A percentile compares a stretch with the other conserved stretches of the same genome.
phyloP scores from a whole-genome alignment of 2,797 vertebrate species.

The Cuniculus paca region DNA sequence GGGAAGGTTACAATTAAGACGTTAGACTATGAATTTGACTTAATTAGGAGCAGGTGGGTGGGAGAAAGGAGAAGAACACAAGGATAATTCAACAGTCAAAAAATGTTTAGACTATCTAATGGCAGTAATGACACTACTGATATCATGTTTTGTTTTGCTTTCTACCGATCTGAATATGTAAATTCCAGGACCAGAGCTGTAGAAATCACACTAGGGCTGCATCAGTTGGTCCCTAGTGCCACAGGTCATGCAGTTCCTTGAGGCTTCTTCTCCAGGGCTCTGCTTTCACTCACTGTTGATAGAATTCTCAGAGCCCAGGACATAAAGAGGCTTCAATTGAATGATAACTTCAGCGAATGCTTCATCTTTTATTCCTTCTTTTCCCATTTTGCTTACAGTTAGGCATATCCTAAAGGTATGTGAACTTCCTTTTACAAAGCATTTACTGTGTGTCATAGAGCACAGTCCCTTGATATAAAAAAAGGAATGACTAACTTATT shows the following conservation, averaged over 20 bases:
- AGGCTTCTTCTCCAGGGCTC: slow-evolving; percentile 35
- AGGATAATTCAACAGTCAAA: neutral
- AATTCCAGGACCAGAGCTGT: slow-evolving; percentile 12
- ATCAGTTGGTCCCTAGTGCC: neutral
- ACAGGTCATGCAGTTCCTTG: slow-evolving; percentile 45
- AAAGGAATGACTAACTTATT: slow-evolving; percentile 82
- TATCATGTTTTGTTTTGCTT: slow-evolving; percentile 1
- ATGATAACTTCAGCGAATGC: slow-evolving; percentile 71
- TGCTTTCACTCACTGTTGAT: slow-evolving; percentile 70
- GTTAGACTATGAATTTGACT: neutral
- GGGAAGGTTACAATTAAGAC: neutral
- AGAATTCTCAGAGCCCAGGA: slow-evolving; percentile 73
- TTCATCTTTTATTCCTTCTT: slow-evolving; percentile 81
- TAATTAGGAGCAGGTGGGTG: neutral
- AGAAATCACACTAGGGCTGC: neutral
- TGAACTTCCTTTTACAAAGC: slow-evolving; percentile 83
- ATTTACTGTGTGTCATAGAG: slow-evolving; percentile 81
- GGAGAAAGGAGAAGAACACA: neutral
- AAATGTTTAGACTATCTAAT: neutral
- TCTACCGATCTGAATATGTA: neutral
- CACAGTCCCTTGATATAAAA: slow-evolving; percentile 77
- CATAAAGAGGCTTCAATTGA: slow-evolving; percentile 77
- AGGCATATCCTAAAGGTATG: slow-evolving; percentile 85
- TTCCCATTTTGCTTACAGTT: slow-evolving; percentile 80
- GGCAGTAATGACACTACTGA: neutral